These are phyloP conservation scores for Prionace glauca DNA, from an alignment of 2,797 vertebrate genomes.

Conservation along the genomic window DNA sequence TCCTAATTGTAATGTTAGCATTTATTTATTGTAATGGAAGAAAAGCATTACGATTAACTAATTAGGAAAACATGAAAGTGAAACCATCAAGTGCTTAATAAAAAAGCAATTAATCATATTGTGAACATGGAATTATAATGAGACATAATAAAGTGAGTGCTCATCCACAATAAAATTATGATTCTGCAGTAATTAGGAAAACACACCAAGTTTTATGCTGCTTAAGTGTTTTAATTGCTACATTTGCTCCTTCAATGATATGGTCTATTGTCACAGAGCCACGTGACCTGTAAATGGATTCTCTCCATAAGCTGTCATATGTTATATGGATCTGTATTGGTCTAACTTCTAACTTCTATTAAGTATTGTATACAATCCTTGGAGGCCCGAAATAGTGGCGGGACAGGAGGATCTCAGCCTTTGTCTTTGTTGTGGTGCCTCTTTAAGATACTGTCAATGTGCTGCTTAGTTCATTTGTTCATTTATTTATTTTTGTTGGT, in stretches of 20 bases:
- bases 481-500: too few species aligned
- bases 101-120: conserved; percentile 21
- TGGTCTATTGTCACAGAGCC: not conserved
- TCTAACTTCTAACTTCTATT: not conserved
- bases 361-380: not conserved
- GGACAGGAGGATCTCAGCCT: too few species aligned
- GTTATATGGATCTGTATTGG: not conserved
- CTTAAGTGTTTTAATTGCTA: conserved; percentile 13
- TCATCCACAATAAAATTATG: not conserved
- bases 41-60: not conserved
- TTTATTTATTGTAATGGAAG: not conserved
- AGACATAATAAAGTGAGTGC: not conserved
- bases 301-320: not conserved
- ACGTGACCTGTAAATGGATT: not conserved
- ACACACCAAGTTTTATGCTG: not conserved
- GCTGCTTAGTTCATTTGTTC: too few species aligned
- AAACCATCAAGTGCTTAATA: not conserved
- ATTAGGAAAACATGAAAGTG: not conserved
- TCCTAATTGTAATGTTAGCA: not conserved
- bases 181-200: not conserved
- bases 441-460: too few species aligned
- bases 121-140: not conserved
- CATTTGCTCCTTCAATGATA: not conserved
- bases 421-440: too few species aligned
- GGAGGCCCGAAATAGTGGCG: too few species aligned